These are phyloP conservation scores for Thamnaconus septentrionalis DNA, from an alignment of 2,113 vertebrate species.

Conservation along the genomic window DNA sequence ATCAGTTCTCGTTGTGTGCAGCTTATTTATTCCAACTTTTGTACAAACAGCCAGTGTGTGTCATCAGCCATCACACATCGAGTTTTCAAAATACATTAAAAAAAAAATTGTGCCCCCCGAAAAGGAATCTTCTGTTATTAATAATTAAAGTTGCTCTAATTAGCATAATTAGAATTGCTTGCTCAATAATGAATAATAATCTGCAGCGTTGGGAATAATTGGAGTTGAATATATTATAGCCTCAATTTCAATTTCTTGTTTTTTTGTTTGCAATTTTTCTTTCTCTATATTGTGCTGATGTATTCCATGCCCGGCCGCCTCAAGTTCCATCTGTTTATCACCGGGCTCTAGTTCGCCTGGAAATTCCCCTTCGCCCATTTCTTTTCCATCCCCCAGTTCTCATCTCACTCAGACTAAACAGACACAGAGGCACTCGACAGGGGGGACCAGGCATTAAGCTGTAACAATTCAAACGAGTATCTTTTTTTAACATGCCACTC, in stretches of 20 bases:
- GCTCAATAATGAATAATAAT: slow-evolving; percentile 26
- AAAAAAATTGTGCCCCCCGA: too few relatives aligned
- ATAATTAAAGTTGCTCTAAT: not conserved
- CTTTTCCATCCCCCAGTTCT: not conserved
- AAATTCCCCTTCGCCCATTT: slow-evolving; percentile 2
- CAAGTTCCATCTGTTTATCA: slow-evolving; percentile 5
- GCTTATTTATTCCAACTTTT: too few relatives aligned
- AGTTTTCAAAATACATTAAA: too few relatives aligned
- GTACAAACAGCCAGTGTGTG: too few relatives aligned
- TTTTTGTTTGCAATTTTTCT: slow-evolving; percentile 10
- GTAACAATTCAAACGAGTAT: slow-evolving; percentile 35
- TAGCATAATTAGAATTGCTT: too few relatives aligned
- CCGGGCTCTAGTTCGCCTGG: slow-evolving; percentile 26
- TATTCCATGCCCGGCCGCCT: slow-evolving; percentile 12
- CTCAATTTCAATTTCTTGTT: not conserved
- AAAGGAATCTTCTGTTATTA: too few relatives aligned
- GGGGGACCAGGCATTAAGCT: slow-evolving; percentile 26
- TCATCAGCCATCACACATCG: too few relatives aligned
- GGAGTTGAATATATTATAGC: slow-evolving; percentile 26
- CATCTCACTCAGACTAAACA: not conserved
- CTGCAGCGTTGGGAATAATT: slow-evolving; percentile 19
- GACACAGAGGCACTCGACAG: slow-evolving; percentile 12
- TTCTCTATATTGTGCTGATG: slow-evolving; percentile 9
- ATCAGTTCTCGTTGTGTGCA: too few relatives aligned
- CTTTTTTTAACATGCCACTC: slow-evolving; percentile 28